Percentiles rank a stretch among this genome's conserved stretches.
Conservation (phyloP, 2,888 invertebrate species). For the Meteorus cinctellus region DNA sequence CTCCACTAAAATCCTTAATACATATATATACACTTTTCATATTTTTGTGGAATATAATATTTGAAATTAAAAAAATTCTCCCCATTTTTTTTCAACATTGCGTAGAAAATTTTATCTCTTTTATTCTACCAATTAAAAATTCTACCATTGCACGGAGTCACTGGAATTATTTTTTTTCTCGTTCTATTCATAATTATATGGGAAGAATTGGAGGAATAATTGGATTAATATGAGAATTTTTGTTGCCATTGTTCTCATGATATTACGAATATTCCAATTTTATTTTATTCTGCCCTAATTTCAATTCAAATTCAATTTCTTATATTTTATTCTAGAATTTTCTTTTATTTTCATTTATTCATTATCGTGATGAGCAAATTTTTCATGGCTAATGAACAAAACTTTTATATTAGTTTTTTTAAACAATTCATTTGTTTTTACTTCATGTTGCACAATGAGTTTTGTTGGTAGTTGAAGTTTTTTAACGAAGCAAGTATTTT, state of each 20-base stretch:
- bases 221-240: background rate
- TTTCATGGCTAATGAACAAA: constrained; percentile 56
- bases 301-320: too few relatives aligned
- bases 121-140: background rate
- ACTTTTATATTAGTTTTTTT: constrained; percentile 62
- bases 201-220: too few relatives aligned
- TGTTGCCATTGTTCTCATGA: too few relatives aligned
- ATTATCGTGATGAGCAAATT: background rate
- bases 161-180: too few relatives aligned
- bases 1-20: background rate
- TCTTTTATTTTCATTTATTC: background rate
- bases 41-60: too few relatives aligned
- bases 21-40: too few relatives aligned
- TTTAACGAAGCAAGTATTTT: background rate
- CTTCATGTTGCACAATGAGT: constrained; percentile 6
- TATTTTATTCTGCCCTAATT: background rate
- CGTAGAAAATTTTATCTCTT: too few relatives aligned
- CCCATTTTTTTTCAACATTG: too few relatives aligned
- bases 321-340: too few relatives aligned
- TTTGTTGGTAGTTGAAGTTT: background rate
- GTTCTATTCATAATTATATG: too few relatives aligned
- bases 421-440: constrained; percentile 54
- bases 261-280: too few relatives aligned
- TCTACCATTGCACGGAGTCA: background rate
- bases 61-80: too few relatives aligned